phyloP scores from a whole-genome alignment of 2,888 invertebrate species.

The Meiosimyza platycephala region DNA sequence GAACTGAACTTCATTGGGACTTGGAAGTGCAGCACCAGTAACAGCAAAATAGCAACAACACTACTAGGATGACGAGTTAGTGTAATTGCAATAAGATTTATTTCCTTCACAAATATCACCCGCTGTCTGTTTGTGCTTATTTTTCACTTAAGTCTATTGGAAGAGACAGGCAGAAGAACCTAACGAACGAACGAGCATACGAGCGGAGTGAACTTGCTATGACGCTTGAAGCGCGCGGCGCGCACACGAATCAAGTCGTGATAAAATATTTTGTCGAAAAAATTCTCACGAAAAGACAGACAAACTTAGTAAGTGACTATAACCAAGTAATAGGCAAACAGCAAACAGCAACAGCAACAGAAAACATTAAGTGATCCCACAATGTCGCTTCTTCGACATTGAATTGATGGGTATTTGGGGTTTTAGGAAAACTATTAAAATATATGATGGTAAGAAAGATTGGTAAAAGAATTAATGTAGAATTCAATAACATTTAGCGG shows the following conservation, averaged over 20 bases:
- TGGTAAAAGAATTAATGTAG: too few relatives aligned
- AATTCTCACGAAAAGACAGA: slow-evolving; percentile 15
- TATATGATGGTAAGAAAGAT: too few relatives aligned
- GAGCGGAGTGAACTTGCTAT: not conserved
- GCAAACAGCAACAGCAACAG: too few relatives aligned
- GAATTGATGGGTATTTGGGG: too few relatives aligned
- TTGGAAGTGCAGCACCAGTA: too few relatives aligned
- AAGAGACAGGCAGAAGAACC: not conserved
- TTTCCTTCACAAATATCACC: slow-evolving; percentile 4
- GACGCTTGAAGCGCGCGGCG: slow-evolving; percentile 8
- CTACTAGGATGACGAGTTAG: slow-evolving; percentile 2
- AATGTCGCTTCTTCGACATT: too few relatives aligned
- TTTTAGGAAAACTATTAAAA: too few relatives aligned
- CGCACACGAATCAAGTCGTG: slow-evolving; percentile 21
- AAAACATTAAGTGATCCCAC: too few relatives aligned
- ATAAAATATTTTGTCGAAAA: slow-evolving; percentile 23
- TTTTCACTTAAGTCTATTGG: slow-evolving; percentile 29
- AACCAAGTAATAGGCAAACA: too few relatives aligned
- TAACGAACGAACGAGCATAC: not conserved
- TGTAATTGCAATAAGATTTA: slow-evolving; percentile 20
- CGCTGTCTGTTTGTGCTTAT: slow-evolving; percentile 7
- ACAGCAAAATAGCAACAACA: too few relatives aligned
- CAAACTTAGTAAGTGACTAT: too few relatives aligned
- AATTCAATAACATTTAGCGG: too few relatives aligned
- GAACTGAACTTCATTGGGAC: not conserved